Percentiles rank a stretch among this genome's conserved stretches.
Conservation (phyloP, 2,797 vertebrate species). For the Thunnus albacares region DNA sequence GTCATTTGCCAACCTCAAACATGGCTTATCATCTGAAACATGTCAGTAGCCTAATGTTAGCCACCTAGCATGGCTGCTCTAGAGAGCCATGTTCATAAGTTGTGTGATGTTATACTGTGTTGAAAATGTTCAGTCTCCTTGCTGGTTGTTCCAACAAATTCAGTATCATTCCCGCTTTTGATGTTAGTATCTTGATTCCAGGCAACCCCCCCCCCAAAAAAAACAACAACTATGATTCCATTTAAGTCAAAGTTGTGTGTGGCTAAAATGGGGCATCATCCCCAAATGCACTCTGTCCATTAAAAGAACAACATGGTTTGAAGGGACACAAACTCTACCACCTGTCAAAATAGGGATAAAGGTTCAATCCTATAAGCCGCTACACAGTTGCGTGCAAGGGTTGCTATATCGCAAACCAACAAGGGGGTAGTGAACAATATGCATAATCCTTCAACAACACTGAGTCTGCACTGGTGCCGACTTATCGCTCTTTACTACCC, state of each 20-base stretch:
- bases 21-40: no score
- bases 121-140: no score
- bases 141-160: no score
- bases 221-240: neutral
- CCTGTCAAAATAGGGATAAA: neutral
- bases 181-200: neutral
- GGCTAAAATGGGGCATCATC: neutral
- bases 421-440: neutral
- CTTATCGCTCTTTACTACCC: neutral
- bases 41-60: no score
- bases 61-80: no score
- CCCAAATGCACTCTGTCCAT: neutral
- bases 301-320: slow-evolving; percentile 13
- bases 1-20: no score
- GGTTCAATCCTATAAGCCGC: neutral
- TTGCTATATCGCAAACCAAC: neutral
- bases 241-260: neutral
- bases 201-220: neutral
- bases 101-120: no score
- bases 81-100: no score
- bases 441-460: no score
- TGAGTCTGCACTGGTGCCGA: neutral
- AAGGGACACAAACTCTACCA: neutral
- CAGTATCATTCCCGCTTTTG: no score
- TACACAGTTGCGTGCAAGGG: neutral